Evolutionary conservation across 2,888 invertebrate species (phyloP).

Genomic region (Boloria selene): DNA sequence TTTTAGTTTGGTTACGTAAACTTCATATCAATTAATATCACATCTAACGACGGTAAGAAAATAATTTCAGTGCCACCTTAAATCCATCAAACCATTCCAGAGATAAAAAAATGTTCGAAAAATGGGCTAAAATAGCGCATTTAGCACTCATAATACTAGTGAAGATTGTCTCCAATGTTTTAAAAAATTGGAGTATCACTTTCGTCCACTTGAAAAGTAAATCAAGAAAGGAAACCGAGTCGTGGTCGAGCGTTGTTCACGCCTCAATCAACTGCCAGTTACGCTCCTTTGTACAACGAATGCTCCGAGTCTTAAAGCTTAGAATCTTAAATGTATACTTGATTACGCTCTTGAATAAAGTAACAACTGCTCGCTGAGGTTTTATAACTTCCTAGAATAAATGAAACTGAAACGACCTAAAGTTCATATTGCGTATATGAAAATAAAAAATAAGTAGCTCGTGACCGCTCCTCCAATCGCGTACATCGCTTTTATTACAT

Average conservation of each 20-base stretch:
- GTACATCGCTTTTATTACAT: constrained; percentile 88
- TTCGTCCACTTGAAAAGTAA: constrained; percentile 77
- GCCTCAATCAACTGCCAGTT: constrained; percentile 79
- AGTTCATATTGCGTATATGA: constrained; percentile 78
- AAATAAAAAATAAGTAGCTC: constrained; percentile 82
- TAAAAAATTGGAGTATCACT: constrained; percentile 80
- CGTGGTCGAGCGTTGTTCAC: constrained; percentile 76
- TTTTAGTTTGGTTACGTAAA: no score
- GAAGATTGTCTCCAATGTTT: constrained; percentile 56
- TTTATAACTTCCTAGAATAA: constrained; percentile 20
- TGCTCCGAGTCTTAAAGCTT: constrained; percentile 51
- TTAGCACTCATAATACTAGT: neutral
- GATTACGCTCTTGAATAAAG: constrained; percentile 27
- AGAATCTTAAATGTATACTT: constrained; percentile 45
- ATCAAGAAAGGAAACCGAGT: constrained; percentile 77
- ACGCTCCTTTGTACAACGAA: constrained; percentile 70
- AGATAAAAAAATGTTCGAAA: no score
- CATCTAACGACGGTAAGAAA: no score
- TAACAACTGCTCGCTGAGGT: constrained; percentile 15
- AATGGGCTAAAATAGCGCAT: no score
- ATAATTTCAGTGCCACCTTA: no score
- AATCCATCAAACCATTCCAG: no score
- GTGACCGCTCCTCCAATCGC: constrained; percentile 85
- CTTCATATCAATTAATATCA: no score
- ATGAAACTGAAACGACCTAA: constrained; percentile 58